phyloP scores from a whole-genome alignment of 2,113 vertebrate species.

The Pseudopipra pipra region DNA sequence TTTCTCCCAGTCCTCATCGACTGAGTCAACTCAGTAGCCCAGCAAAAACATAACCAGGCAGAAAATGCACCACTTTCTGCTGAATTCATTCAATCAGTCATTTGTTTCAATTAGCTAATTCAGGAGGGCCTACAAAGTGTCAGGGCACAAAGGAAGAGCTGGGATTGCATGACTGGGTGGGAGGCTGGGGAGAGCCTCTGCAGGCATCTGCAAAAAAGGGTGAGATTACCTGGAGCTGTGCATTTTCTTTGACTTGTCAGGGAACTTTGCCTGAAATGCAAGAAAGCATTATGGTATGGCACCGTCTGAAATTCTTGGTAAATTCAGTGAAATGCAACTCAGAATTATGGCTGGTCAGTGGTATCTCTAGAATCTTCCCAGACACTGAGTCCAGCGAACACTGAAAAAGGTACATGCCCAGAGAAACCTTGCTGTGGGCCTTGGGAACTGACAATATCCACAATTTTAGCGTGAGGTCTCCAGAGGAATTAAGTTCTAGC shows the following conservation, averaged over 20 bases:
- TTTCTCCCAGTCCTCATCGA: background rate
- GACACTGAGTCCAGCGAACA: background rate
- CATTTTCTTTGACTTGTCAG: background rate
- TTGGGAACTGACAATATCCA: background rate
- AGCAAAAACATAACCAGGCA: background rate
- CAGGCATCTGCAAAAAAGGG: background rate
- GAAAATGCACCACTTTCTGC: background rate
- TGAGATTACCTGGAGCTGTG: background rate
- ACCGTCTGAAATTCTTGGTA: background rate
- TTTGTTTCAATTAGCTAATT: background rate
- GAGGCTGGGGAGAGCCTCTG: background rate
- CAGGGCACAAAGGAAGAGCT: background rate
- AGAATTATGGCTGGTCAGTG: background rate
- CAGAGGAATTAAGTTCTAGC: background rate
- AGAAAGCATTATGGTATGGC: background rate
- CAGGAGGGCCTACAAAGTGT: background rate
- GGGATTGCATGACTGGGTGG: background rate
- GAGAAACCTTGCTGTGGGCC: background rate
- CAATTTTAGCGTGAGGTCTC: background rate
- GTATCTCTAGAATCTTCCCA: background rate
- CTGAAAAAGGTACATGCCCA: background rate
- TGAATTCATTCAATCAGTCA: background rate
- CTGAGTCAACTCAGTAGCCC: background rate
- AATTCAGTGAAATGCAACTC: background rate
- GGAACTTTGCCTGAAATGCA: background rate